Percentiles rank a stretch among this genome's conserved stretches.
These are phyloP conservation scores for Acleris emargana DNA, from an alignment of 2,888 invertebrate genomes.

Conservation along the genomic window DNA sequence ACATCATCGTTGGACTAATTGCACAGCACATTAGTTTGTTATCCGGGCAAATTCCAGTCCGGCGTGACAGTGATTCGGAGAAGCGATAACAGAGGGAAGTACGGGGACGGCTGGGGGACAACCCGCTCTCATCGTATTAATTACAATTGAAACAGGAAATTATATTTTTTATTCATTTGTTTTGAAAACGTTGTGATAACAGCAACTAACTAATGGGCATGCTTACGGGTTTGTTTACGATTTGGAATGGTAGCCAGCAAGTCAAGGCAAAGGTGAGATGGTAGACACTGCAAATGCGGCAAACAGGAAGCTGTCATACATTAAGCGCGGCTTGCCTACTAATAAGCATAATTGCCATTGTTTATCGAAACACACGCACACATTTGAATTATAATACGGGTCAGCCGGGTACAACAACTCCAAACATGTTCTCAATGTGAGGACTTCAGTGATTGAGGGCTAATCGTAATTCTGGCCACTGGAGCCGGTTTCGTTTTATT, in stretches of 20 bases:
- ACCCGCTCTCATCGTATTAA: neutral
- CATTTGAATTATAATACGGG: conserved; percentile 41
- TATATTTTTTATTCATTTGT: conserved; percentile 10
- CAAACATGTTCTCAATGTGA: conserved; percentile 8
- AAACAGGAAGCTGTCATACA: conserved; percentile 67
- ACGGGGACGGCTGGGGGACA: neutral
- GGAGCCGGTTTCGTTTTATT: conserved; percentile 69
- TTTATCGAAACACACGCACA: conserved; percentile 45
- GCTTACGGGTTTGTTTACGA: neutral
- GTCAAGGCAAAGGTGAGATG: conserved; percentile 55
- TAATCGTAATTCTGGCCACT: conserved; percentile 74
- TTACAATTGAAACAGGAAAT: conserved; percentile 39
- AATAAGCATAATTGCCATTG: conserved; percentile 52
- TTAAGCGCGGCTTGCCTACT: conserved; percentile 54
- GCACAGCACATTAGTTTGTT: conserved; percentile 33
- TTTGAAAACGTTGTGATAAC: neutral
- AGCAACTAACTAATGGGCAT: no score
- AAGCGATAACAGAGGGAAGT: conserved; percentile 17
- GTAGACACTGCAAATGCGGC: conserved; percentile 51
- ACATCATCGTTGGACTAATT: conserved; percentile 37
- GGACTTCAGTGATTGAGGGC: conserved; percentile 41
- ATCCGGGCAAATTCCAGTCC: conserved; percentile 23
- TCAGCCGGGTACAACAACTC: conserved; percentile 19
- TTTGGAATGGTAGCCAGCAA: neutral
- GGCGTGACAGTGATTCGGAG: conserved; percentile 18